phyloP scores from a whole-genome alignment of 2,797 vertebrate genomes.

The Urocyon cinereoargenteus region DNA sequence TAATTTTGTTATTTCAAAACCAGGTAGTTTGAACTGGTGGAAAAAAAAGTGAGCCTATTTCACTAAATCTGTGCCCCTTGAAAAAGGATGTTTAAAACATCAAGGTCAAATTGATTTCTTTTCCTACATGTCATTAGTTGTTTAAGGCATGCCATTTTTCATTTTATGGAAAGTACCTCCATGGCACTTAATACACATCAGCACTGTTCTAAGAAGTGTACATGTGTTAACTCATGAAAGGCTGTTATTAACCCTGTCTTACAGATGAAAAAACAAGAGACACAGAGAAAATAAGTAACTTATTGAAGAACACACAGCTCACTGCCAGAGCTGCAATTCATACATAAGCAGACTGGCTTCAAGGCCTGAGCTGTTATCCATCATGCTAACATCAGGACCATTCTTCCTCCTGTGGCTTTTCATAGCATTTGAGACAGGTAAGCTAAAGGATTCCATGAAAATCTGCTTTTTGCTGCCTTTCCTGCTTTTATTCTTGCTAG shows the following conservation, averaged over 20 bases:
- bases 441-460: neutral
- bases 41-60: neutral
- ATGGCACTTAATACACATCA: neutral
- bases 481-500: neutral
- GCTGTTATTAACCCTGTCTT: neutral
- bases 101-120: conserved; percentile 46
- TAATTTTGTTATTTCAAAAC: conserved; percentile 23
- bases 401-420: neutral
- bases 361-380: neutral
- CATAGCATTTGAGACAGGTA: neutral
- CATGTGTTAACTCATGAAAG: neutral
- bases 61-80: neutral
- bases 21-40: neutral
- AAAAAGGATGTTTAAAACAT: conserved; percentile 48
- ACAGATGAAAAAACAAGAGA: no score
- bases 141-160: conserved; percentile 20
- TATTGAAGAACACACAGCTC: neutral
- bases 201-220: neutral
- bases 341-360: fast-evolving
- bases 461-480: neutral
- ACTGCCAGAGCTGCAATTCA: no score
- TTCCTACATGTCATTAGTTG: neutral
- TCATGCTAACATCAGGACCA: neutral
- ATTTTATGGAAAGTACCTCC: neutral
- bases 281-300: neutral